Evolutionary conservation across 2,888 invertebrate genomes (phyloP).

Genomic region (Iphiclides podalirius): DNA sequence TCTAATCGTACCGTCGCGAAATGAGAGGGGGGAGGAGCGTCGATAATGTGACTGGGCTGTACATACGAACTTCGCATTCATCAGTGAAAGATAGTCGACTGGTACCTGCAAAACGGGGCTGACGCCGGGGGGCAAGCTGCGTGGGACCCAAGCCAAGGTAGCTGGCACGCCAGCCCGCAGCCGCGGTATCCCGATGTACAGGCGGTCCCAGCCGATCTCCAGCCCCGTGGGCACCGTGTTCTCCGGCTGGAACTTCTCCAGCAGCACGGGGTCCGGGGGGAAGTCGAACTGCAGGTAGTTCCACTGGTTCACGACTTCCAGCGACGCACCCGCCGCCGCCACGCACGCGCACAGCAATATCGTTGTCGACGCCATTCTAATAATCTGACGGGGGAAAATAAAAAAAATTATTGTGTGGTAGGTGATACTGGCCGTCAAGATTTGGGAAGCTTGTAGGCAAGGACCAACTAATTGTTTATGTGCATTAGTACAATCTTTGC

Average conservation of each 20-base stretch:
- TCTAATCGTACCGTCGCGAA: too few relatives aligned
- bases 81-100: neutral
- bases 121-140: constrained; percentile 82
- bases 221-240: constrained; percentile 89
- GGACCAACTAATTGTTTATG: too few relatives aligned
- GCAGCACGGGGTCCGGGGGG: constrained; percentile 79
- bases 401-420: too few relatives aligned
- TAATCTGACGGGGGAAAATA: constrained; percentile 23
- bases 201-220: constrained; percentile 84
- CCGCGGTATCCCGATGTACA: constrained; percentile 88
- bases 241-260: constrained; percentile 83
- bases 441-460: too few relatives aligned
- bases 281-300: constrained; percentile 84
- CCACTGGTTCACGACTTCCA: constrained; percentile 86
- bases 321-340: constrained; percentile 58
- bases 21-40: too few relatives aligned
- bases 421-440: too few relatives aligned
- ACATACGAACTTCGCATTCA: too few relatives aligned
- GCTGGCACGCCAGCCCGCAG: constrained; percentile 88
- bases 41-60: too few relatives aligned
- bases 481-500: too few relatives aligned
- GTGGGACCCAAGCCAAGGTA: constrained; percentile 85
- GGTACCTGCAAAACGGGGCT: constrained; percentile 84
- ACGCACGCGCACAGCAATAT: constrained; percentile 50
- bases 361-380: constrained; percentile 45